Base-by-base conservation (phyloP, 2,113 vertebrate genomes). In the Sander lucioperca region DNA sequence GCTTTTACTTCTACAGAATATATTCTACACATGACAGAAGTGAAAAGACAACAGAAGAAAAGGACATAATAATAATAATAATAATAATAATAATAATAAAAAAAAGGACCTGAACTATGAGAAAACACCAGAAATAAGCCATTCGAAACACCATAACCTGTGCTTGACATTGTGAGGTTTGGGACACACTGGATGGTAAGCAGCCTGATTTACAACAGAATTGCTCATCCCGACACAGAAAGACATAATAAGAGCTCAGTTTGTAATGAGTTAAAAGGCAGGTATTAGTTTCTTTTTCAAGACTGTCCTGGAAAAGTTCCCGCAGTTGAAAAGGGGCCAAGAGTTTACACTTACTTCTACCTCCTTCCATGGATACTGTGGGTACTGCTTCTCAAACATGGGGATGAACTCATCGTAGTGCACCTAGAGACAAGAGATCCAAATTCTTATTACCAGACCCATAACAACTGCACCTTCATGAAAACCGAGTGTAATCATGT, bases 351-450 rank as follows among this genome's bases (percentile, higher is more conserved):
- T 91, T 92, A 99, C 98, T 94, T 99, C 96, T 36, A 98, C 94
- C 0, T 74, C 76, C 64, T 92, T 94, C 98, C 98, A 99, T 7
- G 95, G 94, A 82, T 96, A 92, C n/a, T 96, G 95, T 3, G 97
- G 96, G 83, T 98, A 96, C 43, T 99, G 98, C 57, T 95, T 94
- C 93, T 99, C 97, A 94, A 99, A 99, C 85, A 96, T 93, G 0
- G 96, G 97, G 74, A 99, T 96, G 84, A 98, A 99, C 54, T 98
- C 97, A 47, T 99, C 89, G 21, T 94, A 97, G 84, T 99, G 97
- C 21, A 99, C 94, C 97, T 98, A 58, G 0, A 87, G 76, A 74
- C n/a, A 79, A 59, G 25, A 73, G 2, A 67, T 63, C 30, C 11
- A 15, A 10, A 43, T 43, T 43, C 16, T 36, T 9, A 2, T 30